Percentiles rank a stretch among this genome's conserved stretches.
These are phyloP conservation scores for Morbakka virulenta DNA, from an alignment of 30 jellyfish, hydroid and myxozoan species.

Conservation along the genomic window DNA sequence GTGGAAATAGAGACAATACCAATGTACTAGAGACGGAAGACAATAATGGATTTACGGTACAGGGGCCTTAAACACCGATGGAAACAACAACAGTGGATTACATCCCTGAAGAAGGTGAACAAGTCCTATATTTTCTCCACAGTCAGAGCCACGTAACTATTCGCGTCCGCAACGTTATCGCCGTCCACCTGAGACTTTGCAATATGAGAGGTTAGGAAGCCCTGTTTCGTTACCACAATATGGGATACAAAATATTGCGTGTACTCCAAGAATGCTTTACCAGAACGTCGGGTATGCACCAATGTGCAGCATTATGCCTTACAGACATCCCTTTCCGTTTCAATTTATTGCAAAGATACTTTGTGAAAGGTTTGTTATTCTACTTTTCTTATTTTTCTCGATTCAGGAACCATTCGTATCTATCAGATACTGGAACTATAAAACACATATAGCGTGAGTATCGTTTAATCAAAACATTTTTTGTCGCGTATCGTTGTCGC, in stretches of 20 bases:
- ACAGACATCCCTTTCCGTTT: no score
- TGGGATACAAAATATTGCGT: neutral
- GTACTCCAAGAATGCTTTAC: no score
- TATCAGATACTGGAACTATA: slow-evolving; percentile 12
- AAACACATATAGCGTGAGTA: no score
- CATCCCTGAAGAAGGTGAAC: neutral
- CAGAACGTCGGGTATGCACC: neutral
- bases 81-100: neutral
- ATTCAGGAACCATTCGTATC: neutral
- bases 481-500: slow-evolving; percentile 5
- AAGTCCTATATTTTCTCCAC: neutral
- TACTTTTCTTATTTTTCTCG: neutral
- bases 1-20: neutral
- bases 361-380: neutral
- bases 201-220: no score
- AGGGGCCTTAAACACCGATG: slow-evolving; percentile 2
- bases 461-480: no score
- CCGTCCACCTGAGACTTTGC: no score
- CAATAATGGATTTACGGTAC: neutral
- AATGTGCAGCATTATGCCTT: neutral
- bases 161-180: slow-evolving; percentile 15
- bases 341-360: neutral
- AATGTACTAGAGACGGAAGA: neutral
- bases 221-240: slow-evolving; percentile 16
- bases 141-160: neutral